These are phyloP conservation scores for Bombyx mandarina DNA, from an alignment of 1,140 invertebrate genomes.

Conservation along the genomic window DNA sequence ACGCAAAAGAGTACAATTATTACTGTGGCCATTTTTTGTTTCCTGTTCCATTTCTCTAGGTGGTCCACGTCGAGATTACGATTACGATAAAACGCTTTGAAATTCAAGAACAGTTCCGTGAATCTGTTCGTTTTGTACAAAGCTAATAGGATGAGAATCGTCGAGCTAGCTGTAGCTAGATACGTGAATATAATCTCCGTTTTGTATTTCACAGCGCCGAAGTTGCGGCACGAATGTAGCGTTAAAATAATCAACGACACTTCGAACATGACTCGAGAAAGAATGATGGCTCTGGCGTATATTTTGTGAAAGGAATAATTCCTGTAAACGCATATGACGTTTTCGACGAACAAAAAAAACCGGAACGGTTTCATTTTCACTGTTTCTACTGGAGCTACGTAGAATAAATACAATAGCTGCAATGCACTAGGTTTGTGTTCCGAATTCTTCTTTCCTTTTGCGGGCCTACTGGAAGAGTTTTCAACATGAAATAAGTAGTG, in stretches of 20 bases:
- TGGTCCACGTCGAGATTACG: too few relatives aligned
- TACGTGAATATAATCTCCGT: conserved; percentile 6
- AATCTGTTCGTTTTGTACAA: conserved; percentile 13
- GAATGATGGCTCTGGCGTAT: background rate
- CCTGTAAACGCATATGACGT: conserved; percentile 8
- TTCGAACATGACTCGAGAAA: background rate
- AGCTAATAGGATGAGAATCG: conserved; percentile 8
- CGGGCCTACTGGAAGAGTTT: too few relatives aligned
- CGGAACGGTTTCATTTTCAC: too few relatives aligned
- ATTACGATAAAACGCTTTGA: too few relatives aligned
- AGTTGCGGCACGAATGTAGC: background rate
- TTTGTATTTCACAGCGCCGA: background rate
- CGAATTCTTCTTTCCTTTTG: too few relatives aligned
- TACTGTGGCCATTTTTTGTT: too few relatives aligned
- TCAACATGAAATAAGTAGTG: too few relatives aligned
- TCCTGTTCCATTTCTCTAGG: too few relatives aligned
- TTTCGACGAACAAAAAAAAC: conserved; percentile 1
- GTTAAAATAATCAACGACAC: conserved; percentile 1
- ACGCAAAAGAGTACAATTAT: too few relatives aligned
- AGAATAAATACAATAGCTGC: too few relatives aligned
- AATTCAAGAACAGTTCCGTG: background rate
- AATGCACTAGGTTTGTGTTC: too few relatives aligned
- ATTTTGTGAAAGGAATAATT: conserved; percentile 7
- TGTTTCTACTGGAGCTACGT: too few relatives aligned
- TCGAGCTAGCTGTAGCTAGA: conserved; percentile 4